Percentiles rank a stretch among this genome's conserved stretches.
phyloP scores from a whole-genome alignment of 2,888 invertebrate genomes.

The Caenorhabditis japonica region DNA sequence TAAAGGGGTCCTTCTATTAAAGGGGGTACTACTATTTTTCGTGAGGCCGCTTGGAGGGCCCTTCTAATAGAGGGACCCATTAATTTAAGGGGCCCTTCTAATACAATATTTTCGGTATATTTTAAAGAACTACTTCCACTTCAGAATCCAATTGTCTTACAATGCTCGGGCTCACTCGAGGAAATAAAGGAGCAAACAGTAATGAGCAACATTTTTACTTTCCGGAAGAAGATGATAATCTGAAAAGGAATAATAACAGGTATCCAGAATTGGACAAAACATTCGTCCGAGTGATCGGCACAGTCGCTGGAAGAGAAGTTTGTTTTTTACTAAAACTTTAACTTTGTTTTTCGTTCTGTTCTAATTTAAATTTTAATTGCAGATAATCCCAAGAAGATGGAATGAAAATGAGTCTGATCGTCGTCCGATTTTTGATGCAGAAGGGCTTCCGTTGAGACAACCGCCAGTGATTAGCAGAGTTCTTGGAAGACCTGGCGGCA shows the following conservation, averaged over 20 bases:
- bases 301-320: constrained; percentile 33
- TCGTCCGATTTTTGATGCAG: constrained; percentile 11
- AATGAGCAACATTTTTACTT: constrained; percentile 18
- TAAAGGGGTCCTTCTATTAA: no score
- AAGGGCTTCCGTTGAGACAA: constrained; percentile 16
- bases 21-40: no score
- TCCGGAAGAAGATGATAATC: constrained; percentile 35
- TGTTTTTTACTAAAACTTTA: neutral
- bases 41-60: no score
- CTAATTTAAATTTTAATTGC: constrained; percentile 2
- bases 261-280: constrained; percentile 11
- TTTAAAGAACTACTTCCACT: no score
- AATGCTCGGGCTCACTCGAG: constrained; percentile 29
- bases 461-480: constrained; percentile 27
- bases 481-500: constrained; percentile 19
- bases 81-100: no score
- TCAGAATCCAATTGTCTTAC: constrained; percentile 19
- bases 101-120: no score
- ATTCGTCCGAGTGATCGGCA: constrained; percentile 23
- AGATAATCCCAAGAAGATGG: constrained; percentile 25
- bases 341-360: neutral
- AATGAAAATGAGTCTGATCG: constrained; percentile 14
- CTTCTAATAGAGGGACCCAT: no score
- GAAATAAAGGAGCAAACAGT: constrained; percentile 3
- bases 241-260: neutral